A percentile compares a stretch with the other conserved stretches of the same genome.
Evolutionary conservation across 2,797 vertebrate species (phyloP).

Genomic region (Anomalospiza imberbis): DNA sequence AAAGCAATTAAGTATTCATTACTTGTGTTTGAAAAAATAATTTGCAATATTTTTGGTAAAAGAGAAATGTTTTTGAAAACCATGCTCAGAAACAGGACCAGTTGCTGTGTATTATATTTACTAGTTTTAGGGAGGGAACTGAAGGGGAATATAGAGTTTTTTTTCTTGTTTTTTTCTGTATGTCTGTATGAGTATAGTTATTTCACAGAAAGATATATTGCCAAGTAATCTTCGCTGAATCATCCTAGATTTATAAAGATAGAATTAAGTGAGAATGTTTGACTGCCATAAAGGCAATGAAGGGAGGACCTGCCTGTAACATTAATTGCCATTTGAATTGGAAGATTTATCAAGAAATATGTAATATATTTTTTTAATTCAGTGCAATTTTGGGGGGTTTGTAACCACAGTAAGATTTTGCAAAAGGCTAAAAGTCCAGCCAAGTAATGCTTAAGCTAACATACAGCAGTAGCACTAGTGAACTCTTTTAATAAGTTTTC

Average conservation of each 20-base stretch:
- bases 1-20: slow-evolving; percentile 4
- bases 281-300: background rate
- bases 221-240: background rate
- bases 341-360: background rate
- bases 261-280: background rate
- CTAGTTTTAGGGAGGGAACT: background rate
- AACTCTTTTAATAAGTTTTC: background rate
- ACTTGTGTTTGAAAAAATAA: background rate
- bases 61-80: background rate
- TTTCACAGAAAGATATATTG: background rate
- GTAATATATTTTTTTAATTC: background rate
- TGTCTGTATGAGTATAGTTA: background rate
- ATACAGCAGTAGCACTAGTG: background rate
- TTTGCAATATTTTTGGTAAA: background rate
- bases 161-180: background rate
- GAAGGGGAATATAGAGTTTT: background rate
- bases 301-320: background rate
- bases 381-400: background rate
- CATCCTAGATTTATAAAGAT: background rate
- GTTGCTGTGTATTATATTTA: background rate
- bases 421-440: background rate
- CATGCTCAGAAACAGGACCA: background rate
- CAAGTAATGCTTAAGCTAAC: background rate
- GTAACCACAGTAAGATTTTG: background rate
- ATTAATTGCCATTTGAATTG: background rate